These are phyloP conservation scores for Plumapathes pennacea DNA, from an alignment of 92 coral and sea anemone genomes.

Conservation along the genomic window DNA sequence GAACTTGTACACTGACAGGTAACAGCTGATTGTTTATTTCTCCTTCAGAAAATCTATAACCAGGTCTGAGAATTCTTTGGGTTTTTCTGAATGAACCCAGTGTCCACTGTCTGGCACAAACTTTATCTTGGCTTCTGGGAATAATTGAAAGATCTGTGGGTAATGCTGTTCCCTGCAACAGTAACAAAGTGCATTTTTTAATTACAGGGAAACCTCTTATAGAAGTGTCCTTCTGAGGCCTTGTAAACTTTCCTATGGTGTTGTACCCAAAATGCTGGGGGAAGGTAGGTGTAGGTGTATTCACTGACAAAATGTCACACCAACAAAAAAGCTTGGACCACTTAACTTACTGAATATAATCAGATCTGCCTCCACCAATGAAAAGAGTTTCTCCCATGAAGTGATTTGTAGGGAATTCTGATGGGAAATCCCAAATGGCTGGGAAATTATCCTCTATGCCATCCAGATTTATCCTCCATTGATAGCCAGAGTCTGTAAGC, in stretches of 20 bases:
- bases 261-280: not conserved
- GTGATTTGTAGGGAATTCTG: constrained; percentile 50
- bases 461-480: constrained; percentile 83
- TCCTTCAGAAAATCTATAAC: constrained; percentile 56
- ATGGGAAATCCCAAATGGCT: constrained; percentile 60
- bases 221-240: too few relatives aligned
- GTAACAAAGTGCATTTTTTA: too few relatives aligned
- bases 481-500: constrained; percentile 43
- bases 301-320: too few relatives aligned
- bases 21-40: too few relatives aligned
- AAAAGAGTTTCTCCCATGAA: constrained; percentile 69
- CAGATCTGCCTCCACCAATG: constrained; percentile 88
- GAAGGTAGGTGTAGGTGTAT: too few relatives aligned
- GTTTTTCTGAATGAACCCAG: constrained; percentile 89
- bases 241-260: not conserved
- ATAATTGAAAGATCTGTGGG: constrained; percentile 67
- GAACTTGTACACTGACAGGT: too few relatives aligned
- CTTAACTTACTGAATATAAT: constrained; percentile 81
- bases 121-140: constrained; percentile 76
- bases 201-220: too few relatives aligned
- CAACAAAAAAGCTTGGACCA: too few relatives aligned
- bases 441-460: constrained; percentile 68
- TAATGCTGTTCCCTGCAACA: too few relatives aligned
- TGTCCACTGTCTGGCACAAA: constrained; percentile 86
- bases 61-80: constrained; percentile 62